These are phyloP conservation scores for Pempheris klunzingeri DNA, from an alignment of 2,797 vertebrate species.

Conservation along the genomic window DNA sequence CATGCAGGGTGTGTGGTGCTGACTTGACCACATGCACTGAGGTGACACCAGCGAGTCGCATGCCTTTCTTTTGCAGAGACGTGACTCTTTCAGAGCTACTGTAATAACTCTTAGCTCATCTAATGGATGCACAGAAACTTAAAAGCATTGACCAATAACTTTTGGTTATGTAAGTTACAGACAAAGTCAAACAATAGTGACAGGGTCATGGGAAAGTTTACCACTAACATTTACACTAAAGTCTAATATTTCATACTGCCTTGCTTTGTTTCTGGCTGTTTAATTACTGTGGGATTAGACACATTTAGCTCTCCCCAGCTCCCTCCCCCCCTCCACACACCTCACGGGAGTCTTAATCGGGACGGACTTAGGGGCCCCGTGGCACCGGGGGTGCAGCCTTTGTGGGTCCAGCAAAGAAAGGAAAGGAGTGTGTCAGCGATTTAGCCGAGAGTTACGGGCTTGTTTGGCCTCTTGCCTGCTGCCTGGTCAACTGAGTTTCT, in stretches of 20 bases:
- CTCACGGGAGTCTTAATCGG: slow-evolving; percentile 61
- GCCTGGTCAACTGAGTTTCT: slow-evolving; percentile 57
- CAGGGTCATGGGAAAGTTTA: slow-evolving; percentile 79
- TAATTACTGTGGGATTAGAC: slow-evolving; percentile 74
- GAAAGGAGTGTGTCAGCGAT: slow-evolving; percentile 80
- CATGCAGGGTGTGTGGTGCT: neutral
- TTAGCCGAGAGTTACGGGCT: slow-evolving; percentile 54
- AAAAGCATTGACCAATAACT: slow-evolving; percentile 32
- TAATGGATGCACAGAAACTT: slow-evolving; percentile 18
- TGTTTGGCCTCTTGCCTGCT: slow-evolving; percentile 62
- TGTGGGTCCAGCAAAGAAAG: slow-evolving; percentile 71
- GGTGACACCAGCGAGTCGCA: neutral
- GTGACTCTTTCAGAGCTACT: neutral
- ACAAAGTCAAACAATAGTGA: slow-evolving; percentile 40
- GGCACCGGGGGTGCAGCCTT: slow-evolving; percentile 56
- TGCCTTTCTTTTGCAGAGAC: slow-evolving; percentile 10
- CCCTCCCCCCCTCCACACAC: slow-evolving; percentile 23
- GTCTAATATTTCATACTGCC: slow-evolving; percentile 58
- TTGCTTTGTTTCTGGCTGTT: slow-evolving; percentile 56
- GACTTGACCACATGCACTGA: slow-evolving; percentile 10
- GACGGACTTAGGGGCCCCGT: slow-evolving; percentile 55
- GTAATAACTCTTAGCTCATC: slow-evolving; percentile 16
- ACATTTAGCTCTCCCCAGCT: slow-evolving; percentile 48
- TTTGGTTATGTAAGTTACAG: slow-evolving; percentile 32
- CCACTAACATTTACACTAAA: slow-evolving; percentile 61